Evolutionary conservation across 2,888 invertebrate species (phyloP).

Genomic region (Chloroclysta siterata): DNA sequence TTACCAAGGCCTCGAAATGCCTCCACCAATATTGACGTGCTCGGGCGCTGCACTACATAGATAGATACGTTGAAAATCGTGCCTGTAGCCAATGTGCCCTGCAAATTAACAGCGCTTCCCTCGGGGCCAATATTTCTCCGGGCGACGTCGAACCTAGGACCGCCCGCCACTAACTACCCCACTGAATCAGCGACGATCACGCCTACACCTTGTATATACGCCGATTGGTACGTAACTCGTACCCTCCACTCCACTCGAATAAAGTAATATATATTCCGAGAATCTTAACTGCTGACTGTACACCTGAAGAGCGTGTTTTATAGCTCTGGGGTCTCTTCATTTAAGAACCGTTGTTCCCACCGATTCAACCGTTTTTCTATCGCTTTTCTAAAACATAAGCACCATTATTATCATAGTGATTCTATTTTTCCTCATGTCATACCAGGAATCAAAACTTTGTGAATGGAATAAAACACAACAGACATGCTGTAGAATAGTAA

Average conservation of each 20-base stretch:
- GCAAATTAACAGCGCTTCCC: conserved; percentile 82
- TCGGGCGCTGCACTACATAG: conserved; percentile 42
- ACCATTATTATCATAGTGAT: neutral
- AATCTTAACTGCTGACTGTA: conserved; percentile 70
- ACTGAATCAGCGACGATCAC: conserved; percentile 84
- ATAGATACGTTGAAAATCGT: conserved; percentile 75
- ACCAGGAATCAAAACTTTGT: neutral
- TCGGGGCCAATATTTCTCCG: conserved; percentile 81
- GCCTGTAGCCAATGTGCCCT: conserved; percentile 72
- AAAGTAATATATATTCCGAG: conserved; percentile 73
- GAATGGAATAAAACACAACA: conserved; percentile 23
- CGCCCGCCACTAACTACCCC: conserved; percentile 82
- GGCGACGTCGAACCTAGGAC: conserved; percentile 78
- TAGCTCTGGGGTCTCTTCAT: conserved; percentile 7
- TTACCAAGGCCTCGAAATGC: conserved; percentile 53
- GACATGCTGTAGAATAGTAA: conserved; percentile 35
- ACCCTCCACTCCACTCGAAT: conserved; percentile 73
- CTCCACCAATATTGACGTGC: conserved; percentile 55
- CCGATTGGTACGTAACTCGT: conserved; percentile 78
- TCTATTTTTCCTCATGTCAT: neutral
- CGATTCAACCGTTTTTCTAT: neutral
- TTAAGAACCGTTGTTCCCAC: conserved; percentile 3
- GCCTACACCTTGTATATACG: conserved; percentile 83
- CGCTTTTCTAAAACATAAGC: neutral
- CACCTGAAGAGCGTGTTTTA: conserved; percentile 41